Evolutionary conservation across 2,888 invertebrate species (phyloP).

Genomic region (Nomada flava): DNA sequence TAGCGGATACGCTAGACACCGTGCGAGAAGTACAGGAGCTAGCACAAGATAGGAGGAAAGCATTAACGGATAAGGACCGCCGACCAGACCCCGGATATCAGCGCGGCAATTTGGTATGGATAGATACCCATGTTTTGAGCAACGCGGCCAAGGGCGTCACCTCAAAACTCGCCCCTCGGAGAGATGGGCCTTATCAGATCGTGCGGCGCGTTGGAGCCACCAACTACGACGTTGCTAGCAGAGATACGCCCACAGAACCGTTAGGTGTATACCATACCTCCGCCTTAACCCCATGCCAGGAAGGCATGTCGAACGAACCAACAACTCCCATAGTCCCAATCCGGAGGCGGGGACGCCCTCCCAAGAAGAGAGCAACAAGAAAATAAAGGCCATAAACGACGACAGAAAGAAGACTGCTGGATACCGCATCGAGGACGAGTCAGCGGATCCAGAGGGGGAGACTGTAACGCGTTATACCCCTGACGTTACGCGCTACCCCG

Average conservation of each 20-base stretch:
- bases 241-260: neutral
- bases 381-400: too few relatives aligned
- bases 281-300: neutral
- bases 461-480: too few relatives aligned
- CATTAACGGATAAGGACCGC: neutral
- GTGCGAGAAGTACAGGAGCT: neutral
- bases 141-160: neutral
- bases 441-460: too few relatives aligned
- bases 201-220: neutral
- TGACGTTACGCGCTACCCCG: too few relatives aligned
- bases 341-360: neutral
- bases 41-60: too few relatives aligned
- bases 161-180: neutral
- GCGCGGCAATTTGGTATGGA: neutral
- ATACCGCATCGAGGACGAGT: too few relatives aligned
- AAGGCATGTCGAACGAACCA: too few relatives aligned
- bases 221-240: neutral
- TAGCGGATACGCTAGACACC: neutral
- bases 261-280: neutral
- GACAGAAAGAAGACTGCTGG: too few relatives aligned
- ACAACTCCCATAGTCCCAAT: neutral
- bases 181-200: conserved; percentile 4
- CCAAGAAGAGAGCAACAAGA: neutral
- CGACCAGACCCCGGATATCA: neutral
- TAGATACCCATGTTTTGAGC: neutral